Percentiles rank a stretch among this genome's conserved stretches.
Conservation (phyloP, 2,113 vertebrate species). For the cat (Felis catus) region DNA sequence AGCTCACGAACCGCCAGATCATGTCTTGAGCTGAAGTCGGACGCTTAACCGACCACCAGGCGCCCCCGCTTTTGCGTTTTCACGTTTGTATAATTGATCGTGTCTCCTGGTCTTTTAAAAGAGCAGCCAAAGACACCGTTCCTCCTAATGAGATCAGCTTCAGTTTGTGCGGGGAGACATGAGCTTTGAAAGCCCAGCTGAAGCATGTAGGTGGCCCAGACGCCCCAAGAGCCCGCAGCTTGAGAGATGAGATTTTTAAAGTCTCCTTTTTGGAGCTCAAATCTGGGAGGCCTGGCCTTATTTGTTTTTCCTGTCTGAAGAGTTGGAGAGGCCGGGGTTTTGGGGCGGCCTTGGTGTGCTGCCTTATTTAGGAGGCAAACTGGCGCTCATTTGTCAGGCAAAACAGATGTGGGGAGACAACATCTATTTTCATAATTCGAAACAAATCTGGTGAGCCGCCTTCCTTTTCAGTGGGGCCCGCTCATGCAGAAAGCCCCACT, state of each 20-base stretch:
- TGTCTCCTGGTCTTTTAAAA: accelerated
- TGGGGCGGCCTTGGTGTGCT: conserved; percentile 69
- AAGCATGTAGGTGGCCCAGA: neutral
- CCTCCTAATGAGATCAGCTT: neutral
- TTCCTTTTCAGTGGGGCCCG: conserved; percentile 83
- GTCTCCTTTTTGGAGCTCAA: neutral
- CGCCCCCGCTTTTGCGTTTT: too few species aligned
- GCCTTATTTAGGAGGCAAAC: conserved; percentile 67
- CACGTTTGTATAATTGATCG: neutral
- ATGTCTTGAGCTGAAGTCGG: too few species aligned
- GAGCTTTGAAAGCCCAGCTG: neutral
- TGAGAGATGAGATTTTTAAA: neutral
- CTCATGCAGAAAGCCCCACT: conserved; percentile 85
- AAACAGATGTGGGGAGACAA: conserved; percentile 89
- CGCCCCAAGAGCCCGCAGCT: accelerated
- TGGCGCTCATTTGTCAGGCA: conserved; percentile 85
- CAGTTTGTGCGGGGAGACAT: accelerated
- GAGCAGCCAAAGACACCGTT: accelerated
- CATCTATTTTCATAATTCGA: conserved; percentile 89
- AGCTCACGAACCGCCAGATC: too few species aligned
- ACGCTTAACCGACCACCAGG: too few species aligned
- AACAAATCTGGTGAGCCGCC: conserved; percentile 87
- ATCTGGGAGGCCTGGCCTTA: neutral
- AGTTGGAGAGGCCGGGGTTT: conserved; percentile 69
- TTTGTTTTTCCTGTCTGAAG: conserved; percentile 1